Evolutionary conservation across 2,113 vertebrate genomes (phyloP).

Genomic region (Accipiter virgatus): DNA sequence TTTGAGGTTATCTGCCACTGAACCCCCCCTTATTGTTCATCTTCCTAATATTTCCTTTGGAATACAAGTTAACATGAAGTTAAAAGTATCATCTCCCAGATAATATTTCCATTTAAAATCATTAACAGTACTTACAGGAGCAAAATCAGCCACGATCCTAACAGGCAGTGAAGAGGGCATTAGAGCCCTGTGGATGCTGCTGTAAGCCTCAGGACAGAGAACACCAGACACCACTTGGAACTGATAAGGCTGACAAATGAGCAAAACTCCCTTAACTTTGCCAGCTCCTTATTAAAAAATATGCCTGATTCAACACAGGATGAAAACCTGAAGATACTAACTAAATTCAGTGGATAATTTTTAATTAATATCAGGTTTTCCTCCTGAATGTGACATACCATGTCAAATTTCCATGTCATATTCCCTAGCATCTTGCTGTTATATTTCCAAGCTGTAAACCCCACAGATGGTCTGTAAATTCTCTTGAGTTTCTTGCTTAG

Average conservation of each 20-base stretch:
- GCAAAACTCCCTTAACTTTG: neutral
- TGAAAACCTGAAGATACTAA: neutral
- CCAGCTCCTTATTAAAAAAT: neutral
- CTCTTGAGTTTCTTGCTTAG: neutral
- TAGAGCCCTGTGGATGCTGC: neutral
- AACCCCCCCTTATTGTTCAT: neutral
- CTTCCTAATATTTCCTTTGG: neutral
- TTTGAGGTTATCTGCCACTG: neutral
- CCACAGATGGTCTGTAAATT: neutral
- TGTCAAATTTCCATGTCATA: neutral
- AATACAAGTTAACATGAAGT: neutral
- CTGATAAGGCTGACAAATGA: neutral
- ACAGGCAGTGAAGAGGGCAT: neutral
- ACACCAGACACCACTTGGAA: rapidly evolving
- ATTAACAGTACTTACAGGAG: neutral
- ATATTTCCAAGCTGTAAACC: neutral
- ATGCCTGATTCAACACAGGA: neutral
- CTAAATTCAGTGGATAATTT: neutral
- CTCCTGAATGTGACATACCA: neutral
- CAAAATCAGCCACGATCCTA: neutral
- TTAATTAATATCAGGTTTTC: neutral
- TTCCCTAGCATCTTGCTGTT: neutral
- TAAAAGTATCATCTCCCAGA: neutral
- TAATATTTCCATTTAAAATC: neutral
- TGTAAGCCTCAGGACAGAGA: neutral